A percentile compares a stretch with the other conserved stretches of the same genome.
Evolutionary conservation across 2,797 vertebrate species (phyloP).

Genomic region (Pseudochirops cupreus): DNA sequence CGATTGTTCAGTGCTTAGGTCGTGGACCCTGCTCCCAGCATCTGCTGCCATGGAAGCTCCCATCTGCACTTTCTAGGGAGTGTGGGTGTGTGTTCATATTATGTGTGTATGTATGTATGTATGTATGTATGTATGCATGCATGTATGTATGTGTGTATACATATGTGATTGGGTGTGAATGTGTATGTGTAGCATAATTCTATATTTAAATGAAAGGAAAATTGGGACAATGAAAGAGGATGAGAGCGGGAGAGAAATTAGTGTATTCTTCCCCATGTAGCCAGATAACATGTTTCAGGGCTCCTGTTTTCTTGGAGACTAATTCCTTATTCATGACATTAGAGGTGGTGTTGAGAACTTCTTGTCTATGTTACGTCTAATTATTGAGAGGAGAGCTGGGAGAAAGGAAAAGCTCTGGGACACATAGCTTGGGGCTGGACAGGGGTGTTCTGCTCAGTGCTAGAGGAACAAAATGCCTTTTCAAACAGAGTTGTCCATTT

Average conservation of each 20-base stretch:
- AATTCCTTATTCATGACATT: not conserved
- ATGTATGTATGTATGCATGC: not conserved
- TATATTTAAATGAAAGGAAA: not conserved
- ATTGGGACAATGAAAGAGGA: not conserved
- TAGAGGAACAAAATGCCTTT: not conserved
- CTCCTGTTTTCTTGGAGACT: not conserved
- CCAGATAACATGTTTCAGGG: not conserved
- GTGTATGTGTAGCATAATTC: not conserved
- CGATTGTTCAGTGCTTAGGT: slow-evolving; percentile 71
- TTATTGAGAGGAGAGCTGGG: not conserved
- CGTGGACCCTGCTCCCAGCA: slow-evolving; percentile 73
- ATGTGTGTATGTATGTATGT: too few species aligned
- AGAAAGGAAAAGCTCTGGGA: not conserved
- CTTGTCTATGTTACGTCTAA: not conserved
- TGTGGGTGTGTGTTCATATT: not conserved
- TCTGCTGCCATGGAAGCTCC: slow-evolving; percentile 81
- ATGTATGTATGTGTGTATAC: too few species aligned
- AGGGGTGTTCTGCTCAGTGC: not conserved
- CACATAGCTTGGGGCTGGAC: not conserved
- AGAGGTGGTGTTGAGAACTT: not conserved
- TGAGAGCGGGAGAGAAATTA: not conserved
- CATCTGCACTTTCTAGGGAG: slow-evolving; percentile 66
- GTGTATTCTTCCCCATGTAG: not conserved
- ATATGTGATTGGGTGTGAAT: not conserved
- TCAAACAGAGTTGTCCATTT: not conserved